Evolutionary conservation across 2,888 invertebrate genomes (phyloP), one percentile per base, ranked within the genome.

Genomic region (Chirona hameri): DNA sequence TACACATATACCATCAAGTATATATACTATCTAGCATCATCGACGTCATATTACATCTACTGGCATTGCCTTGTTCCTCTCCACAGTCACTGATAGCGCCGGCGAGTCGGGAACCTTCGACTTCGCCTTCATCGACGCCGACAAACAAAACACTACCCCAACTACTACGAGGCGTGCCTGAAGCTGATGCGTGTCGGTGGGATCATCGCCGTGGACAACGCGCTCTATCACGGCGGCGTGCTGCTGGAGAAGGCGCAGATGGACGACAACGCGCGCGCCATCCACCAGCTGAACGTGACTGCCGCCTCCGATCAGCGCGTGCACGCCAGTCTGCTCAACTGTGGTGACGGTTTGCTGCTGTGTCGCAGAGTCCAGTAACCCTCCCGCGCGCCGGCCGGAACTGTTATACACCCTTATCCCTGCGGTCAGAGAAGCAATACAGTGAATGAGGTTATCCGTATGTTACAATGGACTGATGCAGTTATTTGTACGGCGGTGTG

Each of bases 121-220:
- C 84, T 87, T 88, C 83, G 87, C 86, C 39, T 88, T 88, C 85
- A 87, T 88, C 72, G 84, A 86, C 83, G 84, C 89, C 82, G 88
- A 89, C 84, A 88, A 89, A 84, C 80, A n/a, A 12, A 87, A 86
- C n/a, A n/a, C 83, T 88, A 89, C 85, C 83, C 85, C 57, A 85
- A 85, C 29, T 89, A 89, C 85, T 89, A 88, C 85, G 88, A 89
- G 81, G 83, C 85, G 65, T 86, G 86, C 81, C 85, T 89, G 81
- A 84, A 86, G 76, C 86, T 89, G 80, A 80, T 89, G 39, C 84
- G 87, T 21, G 84, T 86, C 31, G 88, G 88, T 29, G 89, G 89
- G 79, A 86, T 89, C 81, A 87, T 89, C 79, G 86, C 88, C 7
- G 85, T 89, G 52, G 89, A 89, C 85, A 89, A 89, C 83, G 84